A percentile compares a stretch with the other conserved stretches of the same genome.
These are phyloP conservation scores for Napeogenes inachia DNA, from an alignment of 2,888 invertebrate genomes.

Conservation along the genomic window DNA sequence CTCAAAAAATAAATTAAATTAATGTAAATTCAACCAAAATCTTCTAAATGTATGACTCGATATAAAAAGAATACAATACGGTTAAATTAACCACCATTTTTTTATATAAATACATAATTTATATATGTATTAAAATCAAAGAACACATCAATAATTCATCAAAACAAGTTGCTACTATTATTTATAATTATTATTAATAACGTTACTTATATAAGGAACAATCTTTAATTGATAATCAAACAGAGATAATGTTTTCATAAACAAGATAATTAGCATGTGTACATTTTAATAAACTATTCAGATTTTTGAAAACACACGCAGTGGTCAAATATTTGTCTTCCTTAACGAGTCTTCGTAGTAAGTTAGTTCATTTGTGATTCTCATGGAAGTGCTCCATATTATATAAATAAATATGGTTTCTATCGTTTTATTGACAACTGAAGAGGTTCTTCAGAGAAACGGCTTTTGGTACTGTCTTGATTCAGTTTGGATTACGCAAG, in stretches of 20 bases:
- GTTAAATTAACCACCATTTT: too few species aligned
- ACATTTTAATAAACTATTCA: constrained; percentile 23
- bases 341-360: constrained; percentile 23
- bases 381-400: too few species aligned
- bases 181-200: too few species aligned
- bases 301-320: constrained; percentile 28
- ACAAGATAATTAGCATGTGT: constrained; percentile 34
- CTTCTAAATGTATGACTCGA: too few species aligned
- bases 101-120: too few species aligned
- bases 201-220: too few species aligned
- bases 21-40: too few species aligned
- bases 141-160: too few species aligned
- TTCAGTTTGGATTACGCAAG: constrained; percentile 59
- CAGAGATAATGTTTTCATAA: constrained; percentile 27
- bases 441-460: constrained; percentile 65
- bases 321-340: constrained; percentile 29
- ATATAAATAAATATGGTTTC: constrained; percentile 52
- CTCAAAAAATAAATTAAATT: too few species aligned
- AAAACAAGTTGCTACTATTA: too few species aligned
- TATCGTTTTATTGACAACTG: constrained; percentile 60
- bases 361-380: constrained; percentile 26
- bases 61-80: too few species aligned
- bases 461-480: constrained; percentile 64
- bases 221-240: constrained; percentile 16
- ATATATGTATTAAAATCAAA: too few species aligned